Conservation (phyloP, 2,888 invertebrate species). For the Labia minor region DNA sequence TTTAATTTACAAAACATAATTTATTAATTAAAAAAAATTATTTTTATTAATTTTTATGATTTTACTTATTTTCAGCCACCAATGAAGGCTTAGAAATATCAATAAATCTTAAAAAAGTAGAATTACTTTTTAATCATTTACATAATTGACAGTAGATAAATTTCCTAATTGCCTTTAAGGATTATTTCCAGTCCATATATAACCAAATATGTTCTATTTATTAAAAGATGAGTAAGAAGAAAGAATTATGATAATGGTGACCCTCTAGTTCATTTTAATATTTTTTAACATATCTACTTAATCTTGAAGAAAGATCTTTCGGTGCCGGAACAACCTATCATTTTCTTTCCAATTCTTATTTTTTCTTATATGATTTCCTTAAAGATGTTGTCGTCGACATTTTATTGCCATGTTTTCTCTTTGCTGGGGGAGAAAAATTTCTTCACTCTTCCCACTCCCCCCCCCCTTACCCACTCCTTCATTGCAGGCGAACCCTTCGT, state of each 20-base stretch:
- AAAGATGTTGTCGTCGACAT: conserved; percentile 7
- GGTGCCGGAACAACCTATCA: conserved; percentile 1
- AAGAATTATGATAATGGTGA: neutral
- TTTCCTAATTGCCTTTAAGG: neutral
- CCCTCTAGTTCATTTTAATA: neutral
- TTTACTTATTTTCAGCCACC: too few relatives aligned
- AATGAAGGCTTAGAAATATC: too few relatives aligned
- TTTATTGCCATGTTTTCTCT: conserved; percentile 13
- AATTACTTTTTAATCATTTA: too few relatives aligned
- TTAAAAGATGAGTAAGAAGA: neutral
- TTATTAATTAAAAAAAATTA: too few relatives aligned
- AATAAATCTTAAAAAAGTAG: too few relatives aligned
- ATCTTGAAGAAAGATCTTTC: neutral
- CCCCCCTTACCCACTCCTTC: too few relatives aligned
- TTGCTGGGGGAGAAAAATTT: neutral
- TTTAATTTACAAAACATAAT: too few relatives aligned
- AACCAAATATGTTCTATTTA: neutral
- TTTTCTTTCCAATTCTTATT: neutral
- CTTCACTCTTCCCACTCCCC: neutral
- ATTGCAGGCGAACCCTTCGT: neutral
- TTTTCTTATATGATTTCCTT: neutral
- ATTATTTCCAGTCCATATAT: neutral
- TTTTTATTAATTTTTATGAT: too few relatives aligned
- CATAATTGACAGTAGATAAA: too few relatives aligned
- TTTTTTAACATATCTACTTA: neutral